Evolutionary conservation across 2,113 vertebrate genomes (phyloP), one percentile per base, ranked within the genome.

Genomic region (Callopanchax toddi): DNA sequence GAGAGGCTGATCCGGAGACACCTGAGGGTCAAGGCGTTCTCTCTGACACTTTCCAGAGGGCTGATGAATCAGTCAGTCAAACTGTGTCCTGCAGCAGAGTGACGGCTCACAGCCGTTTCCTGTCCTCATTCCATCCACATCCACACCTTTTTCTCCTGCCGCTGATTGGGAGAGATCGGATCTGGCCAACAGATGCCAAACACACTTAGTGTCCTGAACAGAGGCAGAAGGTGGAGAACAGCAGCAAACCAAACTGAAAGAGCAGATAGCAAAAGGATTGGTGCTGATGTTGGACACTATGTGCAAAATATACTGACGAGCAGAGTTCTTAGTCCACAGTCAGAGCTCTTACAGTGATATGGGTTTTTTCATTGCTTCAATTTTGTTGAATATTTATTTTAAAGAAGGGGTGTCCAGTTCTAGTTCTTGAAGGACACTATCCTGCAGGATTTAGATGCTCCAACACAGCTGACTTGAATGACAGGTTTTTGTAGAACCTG

Each of bases 81-180:
- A 81, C 71, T 46, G 16, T 4, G 18, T 71, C 58, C 23, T 76
- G 52, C 80, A 69, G 66, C 43, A 5, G 42, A 75, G 48, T 78
- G 86, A 86, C 44, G 62, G 82, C 74, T 71, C 74, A 86, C 87
- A 85, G 85, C 71, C 80, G 81, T 73, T 83, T 78, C 39, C 74
- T 90, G 92, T 89, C 89, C 92, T 80, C 86, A 91, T 92, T 91
- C 88, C 77, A 90, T 91, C 90, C 84, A 86, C 61, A 75, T 87
- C 85, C 71, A 82, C 92, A 87, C 88, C 87, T 88, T 85, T 70
- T 79, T 76, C 60, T 64, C 73, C 63, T 74, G 69, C 69, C 32
- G 45, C 66, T 92, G 86, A 91, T 91, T 25, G 67, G 77, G 68
- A 80, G 74, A 56, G 89, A 92, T 90, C 69, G 63, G 70, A 79